Evolutionary conservation across 2,888 invertebrate species (phyloP).

Genomic region (Drosophila lutescens): DNA sequence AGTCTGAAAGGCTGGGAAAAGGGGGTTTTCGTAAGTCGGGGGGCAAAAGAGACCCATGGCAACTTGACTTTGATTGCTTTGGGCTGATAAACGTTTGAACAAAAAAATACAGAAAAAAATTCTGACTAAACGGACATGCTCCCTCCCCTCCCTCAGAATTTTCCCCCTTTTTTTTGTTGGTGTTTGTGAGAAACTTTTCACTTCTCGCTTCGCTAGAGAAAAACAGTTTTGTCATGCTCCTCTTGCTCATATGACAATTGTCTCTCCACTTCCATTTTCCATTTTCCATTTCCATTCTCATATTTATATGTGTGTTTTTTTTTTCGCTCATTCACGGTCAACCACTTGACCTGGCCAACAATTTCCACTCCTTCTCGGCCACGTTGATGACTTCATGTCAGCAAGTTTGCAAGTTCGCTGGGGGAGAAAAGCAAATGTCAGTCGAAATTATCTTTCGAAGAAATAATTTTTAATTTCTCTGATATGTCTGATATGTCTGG

Average conservation of each 20-base stretch:
- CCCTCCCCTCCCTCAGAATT: slow-evolving; percentile 6
- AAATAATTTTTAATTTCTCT: slow-evolving; percentile 18
- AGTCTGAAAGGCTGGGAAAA: neutral
- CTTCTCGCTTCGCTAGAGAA: slow-evolving; percentile 20
- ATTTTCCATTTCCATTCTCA: slow-evolving; percentile 10
- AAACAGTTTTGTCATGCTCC: slow-evolving; percentile 61
- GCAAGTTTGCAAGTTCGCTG: slow-evolving; percentile 30
- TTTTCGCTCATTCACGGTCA: slow-evolving; percentile 65
- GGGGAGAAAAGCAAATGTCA: slow-evolving; percentile 26
- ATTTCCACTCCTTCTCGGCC: slow-evolving; percentile 28
- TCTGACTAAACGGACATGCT: slow-evolving; percentile 18
- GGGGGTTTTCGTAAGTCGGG: neutral
- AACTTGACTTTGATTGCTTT: slow-evolving; percentile 51
- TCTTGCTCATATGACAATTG: slow-evolving; percentile 42
- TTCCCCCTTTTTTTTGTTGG: slow-evolving; percentile 2
- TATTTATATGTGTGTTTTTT: slow-evolving; percentile 17
- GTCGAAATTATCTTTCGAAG: slow-evolving; percentile 27
- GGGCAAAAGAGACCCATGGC: neutral
- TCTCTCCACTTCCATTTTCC: slow-evolving; percentile 7
- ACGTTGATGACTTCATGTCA: slow-evolving; percentile 40
- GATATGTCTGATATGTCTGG: slow-evolving; percentile 25
- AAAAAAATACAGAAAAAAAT: slow-evolving; percentile 17
- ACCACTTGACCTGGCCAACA: slow-evolving; percentile 62
- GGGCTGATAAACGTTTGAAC: slow-evolving; percentile 50
- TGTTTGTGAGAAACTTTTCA: slow-evolving; percentile 21